Evolutionary conservation across 2,113 vertebrate species (phyloP).

Genomic region (western clawed frog (Xenopus tropicalis)): UCB_Xtro_10.0 CM004445.2:37252501-37253000

Average conservation of each 20-base stretch:
- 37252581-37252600: constrained; percentile 40
- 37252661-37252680: constrained; percentile 19
- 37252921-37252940: too few species aligned
- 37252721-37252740: constrained; percentile 15
- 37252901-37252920: too few species aligned
- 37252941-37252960: too few species aligned
- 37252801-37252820: too few species aligned
- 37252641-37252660: constrained; percentile 29
- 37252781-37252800: too few species aligned
- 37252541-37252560: constrained; percentile 41
- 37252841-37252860: too few species aligned
- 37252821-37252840: too few species aligned
- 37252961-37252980: too few species aligned
- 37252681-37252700: constrained; percentile 2
- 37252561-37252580: constrained; percentile 42
- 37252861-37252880: too few species aligned
- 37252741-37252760: neutral
- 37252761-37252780: too few species aligned
- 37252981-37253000: too few species aligned
- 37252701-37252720: constrained; percentile 19
- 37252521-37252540: constrained; percentile 39
- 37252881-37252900: too few species aligned
- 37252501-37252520: constrained; percentile 37
- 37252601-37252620: constrained; percentile 25
- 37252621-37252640: constrained; percentile 33